phyloP scores from a whole-genome alignment of 1,140 invertebrate genomes.

The Pomacea maculata region DNA sequence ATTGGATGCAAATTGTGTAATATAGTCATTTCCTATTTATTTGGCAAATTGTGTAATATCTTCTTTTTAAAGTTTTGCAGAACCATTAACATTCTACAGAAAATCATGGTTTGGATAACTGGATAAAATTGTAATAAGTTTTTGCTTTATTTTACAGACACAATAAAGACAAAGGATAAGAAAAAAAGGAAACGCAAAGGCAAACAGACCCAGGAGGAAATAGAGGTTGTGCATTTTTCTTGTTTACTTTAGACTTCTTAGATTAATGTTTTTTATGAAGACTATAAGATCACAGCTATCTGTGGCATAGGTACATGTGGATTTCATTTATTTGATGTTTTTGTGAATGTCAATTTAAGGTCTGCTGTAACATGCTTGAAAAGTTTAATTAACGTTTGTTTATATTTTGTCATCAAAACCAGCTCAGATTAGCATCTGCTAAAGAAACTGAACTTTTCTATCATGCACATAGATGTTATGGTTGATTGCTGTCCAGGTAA shows the following conservation, averaged over 20 bases:
- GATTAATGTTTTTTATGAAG: neutral
- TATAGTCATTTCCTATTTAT: neutral
- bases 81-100: conserved; percentile 45
- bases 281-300: neutral
- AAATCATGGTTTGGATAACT: conserved; percentile 24
- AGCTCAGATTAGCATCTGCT: neutral
- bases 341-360: neutral
- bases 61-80: conserved; percentile 32
- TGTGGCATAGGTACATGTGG: neutral
- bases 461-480: neutral
- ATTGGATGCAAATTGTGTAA: too few relatives aligned
- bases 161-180: conserved; percentile 65
- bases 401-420: neutral
- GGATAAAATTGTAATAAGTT: neutral
- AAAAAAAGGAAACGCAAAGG: conserved; percentile 63
- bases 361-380: too few relatives aligned
- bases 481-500: too few relatives aligned
- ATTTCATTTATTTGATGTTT: neutral
- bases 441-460: neutral
- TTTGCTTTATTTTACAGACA: conserved; percentile 42
- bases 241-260: neutral
- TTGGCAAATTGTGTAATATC: conserved; percentile 25
- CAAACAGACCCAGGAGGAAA: conserved; percentile 42
- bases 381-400: neutral
- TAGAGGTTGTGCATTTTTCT: conserved; percentile 29